Percentiles rank a stretch among this genome's conserved stretches.
phyloP scores from a whole-genome alignment of 2,797 vertebrate genomes.

The Phataginus tetradactyla region DNA sequence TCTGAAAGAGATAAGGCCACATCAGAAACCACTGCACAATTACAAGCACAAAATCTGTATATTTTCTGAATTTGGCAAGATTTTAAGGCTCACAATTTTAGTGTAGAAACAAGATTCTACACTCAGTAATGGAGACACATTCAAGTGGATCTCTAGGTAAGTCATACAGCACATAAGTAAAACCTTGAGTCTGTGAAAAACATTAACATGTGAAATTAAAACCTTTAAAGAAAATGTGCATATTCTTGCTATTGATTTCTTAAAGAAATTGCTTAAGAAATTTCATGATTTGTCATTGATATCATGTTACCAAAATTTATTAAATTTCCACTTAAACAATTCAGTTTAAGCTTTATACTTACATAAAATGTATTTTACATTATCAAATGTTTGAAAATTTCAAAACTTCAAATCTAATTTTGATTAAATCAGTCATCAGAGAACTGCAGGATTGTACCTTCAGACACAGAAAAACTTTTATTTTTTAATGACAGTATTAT shows the following conservation, averaged over 20 bases:
- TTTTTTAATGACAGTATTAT: not conserved
- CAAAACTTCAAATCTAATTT: not conserved
- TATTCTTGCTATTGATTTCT: not conserved
- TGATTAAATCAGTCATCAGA: not conserved
- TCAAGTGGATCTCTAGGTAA: not conserved
- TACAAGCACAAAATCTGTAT: not conserved
- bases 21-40: not conserved
- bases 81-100: slow-evolving; percentile 4
- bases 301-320: not conserved
- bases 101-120: not conserved
- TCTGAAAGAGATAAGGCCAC: not conserved
- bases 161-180: not conserved
- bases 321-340: not conserved
- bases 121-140: not conserved
- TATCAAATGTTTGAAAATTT: not conserved
- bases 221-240: not conserved
- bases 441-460: not conserved
- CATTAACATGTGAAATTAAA: slow-evolving; percentile 3
- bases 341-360: not conserved
- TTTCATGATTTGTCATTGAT: not conserved
- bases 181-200: not conserved
- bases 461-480: not conserved
- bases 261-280: not conserved
- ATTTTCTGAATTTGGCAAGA: not conserved
- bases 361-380: not conserved